Evolutionary conservation across 2,888 invertebrate species (phyloP).

Genomic region (Elaeidobius kamerunicus): DNA sequence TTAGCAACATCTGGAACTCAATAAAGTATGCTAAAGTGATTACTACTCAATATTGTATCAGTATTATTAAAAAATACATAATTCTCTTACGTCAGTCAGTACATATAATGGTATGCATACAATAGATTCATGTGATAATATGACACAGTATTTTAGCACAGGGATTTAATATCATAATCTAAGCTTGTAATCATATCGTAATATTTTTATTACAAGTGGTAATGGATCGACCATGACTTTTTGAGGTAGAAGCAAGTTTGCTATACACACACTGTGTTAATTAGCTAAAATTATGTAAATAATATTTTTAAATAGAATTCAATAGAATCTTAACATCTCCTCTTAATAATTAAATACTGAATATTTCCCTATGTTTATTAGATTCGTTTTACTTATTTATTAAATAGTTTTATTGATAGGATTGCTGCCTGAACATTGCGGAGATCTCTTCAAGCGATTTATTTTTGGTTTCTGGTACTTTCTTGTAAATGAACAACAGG

Average conservation of each 20-base stretch:
- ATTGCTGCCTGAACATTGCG: constrained; percentile 72
- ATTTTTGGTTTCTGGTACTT: constrained; percentile 88
- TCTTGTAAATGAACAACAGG: constrained; percentile 75
- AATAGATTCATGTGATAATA: constrained; percentile 9
- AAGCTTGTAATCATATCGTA: neutral
- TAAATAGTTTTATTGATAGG: constrained; percentile 53
- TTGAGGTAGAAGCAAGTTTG: neutral
- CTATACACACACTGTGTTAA: neutral
- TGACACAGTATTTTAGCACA: constrained; percentile 14
- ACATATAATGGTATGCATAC: constrained; percentile 14
- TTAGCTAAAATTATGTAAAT: constrained; percentile 8
- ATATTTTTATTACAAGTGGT: neutral
- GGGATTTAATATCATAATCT: neutral
- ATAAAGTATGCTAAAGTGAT: no score
- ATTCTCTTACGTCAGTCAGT: constrained; percentile 20
- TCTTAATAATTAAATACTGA: constrained; percentile 14
- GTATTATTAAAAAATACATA: constrained; percentile 20
- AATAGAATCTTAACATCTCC: constrained; percentile 5
- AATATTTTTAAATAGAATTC: constrained; percentile 11
- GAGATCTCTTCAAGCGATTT: constrained; percentile 82
- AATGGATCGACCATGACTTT: neutral
- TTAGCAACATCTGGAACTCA: no score
- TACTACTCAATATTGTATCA: neutral
- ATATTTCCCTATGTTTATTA: constrained; percentile 1
- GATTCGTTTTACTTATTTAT: no score